These are phyloP conservation scores for Polietes domitor DNA, from an alignment of 2,888 invertebrate species.

Conservation along the genomic window DNA sequence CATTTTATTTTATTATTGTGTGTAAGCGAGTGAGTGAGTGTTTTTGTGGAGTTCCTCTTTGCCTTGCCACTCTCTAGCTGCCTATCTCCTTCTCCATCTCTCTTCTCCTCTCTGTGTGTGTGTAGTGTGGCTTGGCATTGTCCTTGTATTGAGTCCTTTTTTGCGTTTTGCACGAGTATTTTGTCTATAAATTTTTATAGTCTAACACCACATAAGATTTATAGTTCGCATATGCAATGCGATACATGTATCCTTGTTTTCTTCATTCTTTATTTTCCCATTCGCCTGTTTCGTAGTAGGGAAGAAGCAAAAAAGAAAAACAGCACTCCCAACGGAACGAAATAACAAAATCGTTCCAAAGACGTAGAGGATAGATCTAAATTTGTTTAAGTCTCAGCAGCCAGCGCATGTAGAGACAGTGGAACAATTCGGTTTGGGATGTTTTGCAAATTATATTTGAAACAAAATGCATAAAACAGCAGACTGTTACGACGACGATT, in stretches of 20 bases:
- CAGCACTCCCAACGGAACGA: not conserved
- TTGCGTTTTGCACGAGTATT: constrained; percentile 31
- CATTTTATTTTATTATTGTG: constrained; percentile 31
- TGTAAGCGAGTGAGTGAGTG: too few relatives aligned
- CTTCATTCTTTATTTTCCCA: not conserved
- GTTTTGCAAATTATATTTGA: constrained; percentile 27
- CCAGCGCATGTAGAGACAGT: not conserved
- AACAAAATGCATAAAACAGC: constrained; percentile 26
- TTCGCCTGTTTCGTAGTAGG: not conserved
- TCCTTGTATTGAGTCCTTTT: constrained; percentile 12
- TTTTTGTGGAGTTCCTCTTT: not conserved
- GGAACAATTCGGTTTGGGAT: constrained; percentile 25
- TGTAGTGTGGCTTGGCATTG: not conserved
- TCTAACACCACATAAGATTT: constrained; percentile 56
- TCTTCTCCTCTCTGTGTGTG: not conserved
- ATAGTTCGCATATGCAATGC: constrained; percentile 31
- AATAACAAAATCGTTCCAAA: too few relatives aligned
- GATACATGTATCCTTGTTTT: not conserved
- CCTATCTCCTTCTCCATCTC: not conserved
- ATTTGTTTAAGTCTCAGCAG: constrained; percentile 19
- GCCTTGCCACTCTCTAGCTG: not conserved
- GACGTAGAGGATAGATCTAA: not conserved
- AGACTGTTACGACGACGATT: not conserved
- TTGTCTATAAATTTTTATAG: constrained; percentile 53
- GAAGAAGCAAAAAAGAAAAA: not conserved